Conservation (phyloP, 2,113 vertebrate species). For the Electrona antarctica region DNA sequence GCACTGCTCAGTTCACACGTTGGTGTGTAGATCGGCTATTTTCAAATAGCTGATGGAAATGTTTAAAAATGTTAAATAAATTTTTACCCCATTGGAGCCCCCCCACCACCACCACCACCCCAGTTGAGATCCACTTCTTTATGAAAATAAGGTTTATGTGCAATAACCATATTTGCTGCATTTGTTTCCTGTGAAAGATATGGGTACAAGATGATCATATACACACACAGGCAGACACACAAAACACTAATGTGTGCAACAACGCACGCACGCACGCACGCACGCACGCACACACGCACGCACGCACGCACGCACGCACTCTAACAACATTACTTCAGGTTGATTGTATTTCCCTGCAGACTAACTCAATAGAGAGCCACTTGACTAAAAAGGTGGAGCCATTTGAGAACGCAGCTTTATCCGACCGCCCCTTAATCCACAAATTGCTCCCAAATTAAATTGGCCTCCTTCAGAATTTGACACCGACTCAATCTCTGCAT, state of each 20-base stretch:
- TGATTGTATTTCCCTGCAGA: conserved; percentile 18
- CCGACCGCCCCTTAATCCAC: conserved; percentile 26
- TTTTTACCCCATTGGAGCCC: no score
- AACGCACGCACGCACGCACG: conserved; percentile 10
- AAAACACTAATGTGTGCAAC: conserved; percentile 19
- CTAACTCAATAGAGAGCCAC: conserved; percentile 34
- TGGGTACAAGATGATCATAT: background rate
- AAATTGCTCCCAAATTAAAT: conserved; percentile 41
- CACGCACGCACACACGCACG: conserved; percentile 37
- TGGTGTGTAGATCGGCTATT: no score
- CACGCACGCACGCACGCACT: background rate
- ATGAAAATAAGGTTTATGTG: no score
- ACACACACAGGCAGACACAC: conserved; percentile 31
- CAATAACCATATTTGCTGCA: no score
- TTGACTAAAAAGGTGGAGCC: conserved; percentile 19
- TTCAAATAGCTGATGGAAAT: no score
- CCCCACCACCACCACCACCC: no score
- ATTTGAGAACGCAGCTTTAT: conserved; percentile 26
- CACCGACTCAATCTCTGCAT: background rate
- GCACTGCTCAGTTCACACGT: no score
- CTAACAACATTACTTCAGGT: conserved; percentile 20
- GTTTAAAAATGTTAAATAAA: no score
- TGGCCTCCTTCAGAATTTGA: conserved; percentile 6
- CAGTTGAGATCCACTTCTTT: no score
- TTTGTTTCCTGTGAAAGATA: no score